Percentiles rank a stretch among this genome's conserved stretches.
Conservation (phyloP, 1,140 invertebrate genomes). For the Drosophila burlai region DNA sequence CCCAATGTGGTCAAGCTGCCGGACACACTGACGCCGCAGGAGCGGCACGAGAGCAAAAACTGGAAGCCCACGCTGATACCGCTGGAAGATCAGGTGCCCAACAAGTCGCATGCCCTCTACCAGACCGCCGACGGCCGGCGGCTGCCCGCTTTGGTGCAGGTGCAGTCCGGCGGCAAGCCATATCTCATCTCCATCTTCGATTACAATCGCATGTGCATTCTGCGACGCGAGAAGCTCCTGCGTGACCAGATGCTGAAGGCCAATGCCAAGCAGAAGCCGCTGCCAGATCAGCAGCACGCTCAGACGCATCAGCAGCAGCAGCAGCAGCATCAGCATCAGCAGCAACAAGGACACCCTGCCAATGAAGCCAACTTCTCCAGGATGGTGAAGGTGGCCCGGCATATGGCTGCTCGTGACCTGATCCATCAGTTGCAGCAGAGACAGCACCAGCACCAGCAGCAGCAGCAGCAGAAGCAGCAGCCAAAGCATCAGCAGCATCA, state of each 20-base stretch:
- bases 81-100: constrained; percentile 86
- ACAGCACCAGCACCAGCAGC: constrained; percentile 24
- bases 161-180: constrained; percentile 88
- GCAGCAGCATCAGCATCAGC: constrained; percentile 44
- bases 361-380: constrained; percentile 1
- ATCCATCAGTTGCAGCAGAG: constrained; percentile 48
- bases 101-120: constrained; percentile 86
- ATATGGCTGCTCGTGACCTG: constrained; percentile 48
- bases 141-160: constrained; percentile 87
- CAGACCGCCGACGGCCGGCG: constrained; percentile 87
- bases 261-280: constrained; percentile 64
- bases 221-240: constrained; percentile 88
- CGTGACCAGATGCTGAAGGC: constrained; percentile 86
- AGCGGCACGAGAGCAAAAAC: constrained; percentile 86
- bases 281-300: constrained; percentile 42
- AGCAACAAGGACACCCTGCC: constrained; percentile 3
- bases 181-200: constrained; percentile 90
- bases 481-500: background rate
- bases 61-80: constrained; percentile 90
- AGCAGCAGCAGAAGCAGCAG: constrained; percentile 25
- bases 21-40: constrained; percentile 73
- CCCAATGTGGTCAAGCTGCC: constrained; percentile 80
- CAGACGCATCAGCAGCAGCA: constrained; percentile 49
- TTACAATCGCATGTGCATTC: constrained; percentile 90
- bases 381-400: constrained; percentile 43